A percentile compares a stretch with the other conserved stretches of the same genome.
phyloP scores from a whole-genome alignment of 2,888 invertebrate genomes.

The Drosophila pseudotalamancana region DNA sequence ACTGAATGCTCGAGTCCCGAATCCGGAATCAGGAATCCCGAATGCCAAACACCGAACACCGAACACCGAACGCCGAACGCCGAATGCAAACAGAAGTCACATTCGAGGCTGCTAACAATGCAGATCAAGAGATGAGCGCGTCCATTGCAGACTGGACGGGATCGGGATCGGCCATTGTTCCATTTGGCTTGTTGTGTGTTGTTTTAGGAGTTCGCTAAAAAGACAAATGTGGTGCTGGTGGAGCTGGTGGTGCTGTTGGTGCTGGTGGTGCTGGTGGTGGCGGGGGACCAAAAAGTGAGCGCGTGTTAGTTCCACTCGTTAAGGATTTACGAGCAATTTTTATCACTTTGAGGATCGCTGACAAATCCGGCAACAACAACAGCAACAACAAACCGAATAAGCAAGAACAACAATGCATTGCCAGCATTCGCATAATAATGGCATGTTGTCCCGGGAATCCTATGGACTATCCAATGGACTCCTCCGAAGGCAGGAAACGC shows the following conservation, averaged over 20 bases:
- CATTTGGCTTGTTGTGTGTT: conserved; percentile 48
- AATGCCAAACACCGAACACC: conserved; percentile 11
- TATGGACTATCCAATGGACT: conserved; percentile 17
- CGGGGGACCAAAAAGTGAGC: conserved; percentile 25
- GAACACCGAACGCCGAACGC: conserved; percentile 9
- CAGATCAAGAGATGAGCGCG: conserved; percentile 77
- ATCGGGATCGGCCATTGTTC: conserved; percentile 76
- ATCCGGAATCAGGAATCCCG: too few species aligned
- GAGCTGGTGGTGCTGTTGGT: too few species aligned
- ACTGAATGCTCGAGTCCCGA: conserved; percentile 34
- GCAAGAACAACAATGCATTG: conserved; percentile 58
- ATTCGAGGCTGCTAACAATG: conserved; percentile 69
- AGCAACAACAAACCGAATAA: conserved; percentile 33
- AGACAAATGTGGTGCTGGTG: conserved; percentile 73
- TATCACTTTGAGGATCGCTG: conserved; percentile 84
- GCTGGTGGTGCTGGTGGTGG: not conserved
- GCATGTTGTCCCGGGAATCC: conserved; percentile 65
- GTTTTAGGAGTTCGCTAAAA: conserved; percentile 69
- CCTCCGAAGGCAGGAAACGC: conserved; percentile 64
- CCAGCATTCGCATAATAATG: conserved; percentile 80
- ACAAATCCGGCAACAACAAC: conserved; percentile 83
- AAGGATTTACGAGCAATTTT: conserved; percentile 85
- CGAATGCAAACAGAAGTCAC: conserved; percentile 60
- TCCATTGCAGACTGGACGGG: conserved; percentile 64
- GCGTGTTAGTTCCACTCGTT: conserved; percentile 82